A percentile compares a stretch with the other conserved stretches of the same genome.
Evolutionary conservation across 64 coral and sea anemone genomes (phyloP).

Genomic region (Catalaphyllia jardinei): DNA sequence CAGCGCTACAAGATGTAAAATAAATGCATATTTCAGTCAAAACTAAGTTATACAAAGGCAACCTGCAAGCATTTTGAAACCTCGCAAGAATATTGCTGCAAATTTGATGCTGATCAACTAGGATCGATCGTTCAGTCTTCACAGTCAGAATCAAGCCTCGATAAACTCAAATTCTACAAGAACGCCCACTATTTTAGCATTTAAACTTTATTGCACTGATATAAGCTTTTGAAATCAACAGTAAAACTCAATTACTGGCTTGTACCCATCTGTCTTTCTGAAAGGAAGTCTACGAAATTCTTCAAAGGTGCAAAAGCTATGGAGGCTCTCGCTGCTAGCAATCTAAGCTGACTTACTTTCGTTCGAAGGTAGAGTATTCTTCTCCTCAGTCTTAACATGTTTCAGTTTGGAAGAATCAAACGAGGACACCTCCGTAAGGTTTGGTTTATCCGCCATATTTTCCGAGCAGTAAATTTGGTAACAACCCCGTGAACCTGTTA

Average conservation of each 20-base stretch:
- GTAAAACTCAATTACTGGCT: neutral
- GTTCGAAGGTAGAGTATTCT: conserved; percentile 61
- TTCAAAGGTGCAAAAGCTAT: neutral
- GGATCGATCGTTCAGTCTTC: neutral
- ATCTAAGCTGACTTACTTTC: conserved; percentile 57
- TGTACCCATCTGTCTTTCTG: neutral
- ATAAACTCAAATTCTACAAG: neutral
- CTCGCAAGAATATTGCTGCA: neutral
- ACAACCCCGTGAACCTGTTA: neutral
- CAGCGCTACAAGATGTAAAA: conserved; percentile 31
- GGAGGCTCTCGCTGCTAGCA: neutral
- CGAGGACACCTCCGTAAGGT: conserved; percentile 22
- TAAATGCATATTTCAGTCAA: neutral
- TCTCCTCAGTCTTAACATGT: conserved; percentile 49
- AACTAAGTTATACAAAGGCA: neutral
- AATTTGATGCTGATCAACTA: neutral
- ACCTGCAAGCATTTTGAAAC: neutral
- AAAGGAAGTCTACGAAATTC: conserved; percentile 8
- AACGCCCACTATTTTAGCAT: neutral
- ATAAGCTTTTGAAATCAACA: neutral
- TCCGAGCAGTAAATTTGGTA: neutral
- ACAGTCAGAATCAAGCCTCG: neutral
- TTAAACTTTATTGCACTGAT: neutral
- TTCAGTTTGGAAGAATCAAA: conserved; percentile 67
- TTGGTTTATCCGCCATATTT: conserved; percentile 38